Evolutionary conservation across 2,113 vertebrate genomes (phyloP), one percentile per base, ranked within the genome.

Genomic region (Vimba vimba): DNA sequence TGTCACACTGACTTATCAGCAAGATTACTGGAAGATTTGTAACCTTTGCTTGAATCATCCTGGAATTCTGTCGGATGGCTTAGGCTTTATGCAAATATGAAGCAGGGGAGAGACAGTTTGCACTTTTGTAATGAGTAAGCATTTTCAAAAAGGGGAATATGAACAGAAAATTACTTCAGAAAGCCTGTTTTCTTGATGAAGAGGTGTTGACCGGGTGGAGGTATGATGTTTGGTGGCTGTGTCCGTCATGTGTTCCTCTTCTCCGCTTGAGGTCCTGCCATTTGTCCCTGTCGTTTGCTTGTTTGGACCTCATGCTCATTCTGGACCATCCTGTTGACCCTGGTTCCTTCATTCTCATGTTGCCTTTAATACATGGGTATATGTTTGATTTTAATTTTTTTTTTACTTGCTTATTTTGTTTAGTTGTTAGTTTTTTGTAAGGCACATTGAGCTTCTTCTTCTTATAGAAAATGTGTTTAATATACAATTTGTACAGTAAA

Each of bases 11-110:
- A 64, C 39, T 83, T 84, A 87, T 71, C 66, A 62, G 50, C 4
- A 36, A 79, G 87, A 88, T 88, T 79, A 81, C 69, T 33, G 59
- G 45, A 57, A 64, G 73, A 80, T 74, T 74, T 78, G 62, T 69
- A 76, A 71, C 59, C 77, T 77, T 86, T 73, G 8, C 25, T 76
- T 76, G 57, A 76, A 86, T 64, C 77, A 68, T 62, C 71, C 36
- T 30, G 45, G 50, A 82, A 52, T 77, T 73, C 52, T 69, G 39
- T 82, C 19, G 17, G 45, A 73, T 33, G 13, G 60, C 15, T 88
- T 39, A 60, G 57, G 23, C 36, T 9, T n/a, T 27, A 80, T 77
- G 76, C 77, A 77, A 73, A 80, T 60, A 15, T 7, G 6, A 85
- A 85, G 30, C 25, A 9, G 50, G 30, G 30, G 30, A 69, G 30